Evolutionary conservation across 2,888 invertebrate species (phyloP), one percentile per base, ranked within the genome.

Genomic region (Abscondita cerata): DNA sequence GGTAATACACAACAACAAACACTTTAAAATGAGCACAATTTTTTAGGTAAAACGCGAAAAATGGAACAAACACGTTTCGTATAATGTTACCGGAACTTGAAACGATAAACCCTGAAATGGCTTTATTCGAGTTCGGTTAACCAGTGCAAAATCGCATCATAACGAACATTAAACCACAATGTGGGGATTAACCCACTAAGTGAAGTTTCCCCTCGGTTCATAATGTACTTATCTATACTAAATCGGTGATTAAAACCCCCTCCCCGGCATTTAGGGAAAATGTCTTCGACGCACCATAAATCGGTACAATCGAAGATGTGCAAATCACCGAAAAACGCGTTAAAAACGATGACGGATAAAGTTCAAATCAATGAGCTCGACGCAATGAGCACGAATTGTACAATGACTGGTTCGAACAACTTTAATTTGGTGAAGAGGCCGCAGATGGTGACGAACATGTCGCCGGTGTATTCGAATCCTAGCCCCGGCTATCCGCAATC

Each of bases 61-160:
- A 25, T 25, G 25, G 25, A 25, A 4, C 25, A 25, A 25, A 25
- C 25, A 25, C 25, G 25, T 61, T n/a, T 73, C 55, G 72, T 73
- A 78, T 77, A 76, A 78, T 78, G 78, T 73, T 70, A 64, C 68
- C 64, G 52, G 66, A 70, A 60, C 70, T 71, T 59, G 68, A 73
- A 69, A 72, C 71, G 53, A 73, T 74, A 73, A 76, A 76, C 75
- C 77, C 76, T 72, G 79, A 76, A 75, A 81, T 81, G 81, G 81
- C 81, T 71, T 72, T 81, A 70, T 81, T 81, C 69, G 81, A 81
- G 72, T 81, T 81, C 68, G 81, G 81, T 64, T 81, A 80, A 75
- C n/a, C n/a, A 51, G 33, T 33, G 18, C 11, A 31, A 12, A 20
- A 44, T 19, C 34, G 12, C 15, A 3, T n/a, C 1, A 51, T 13